Evolutionary conservation across 2,888 invertebrate species (phyloP).

Genomic region (Lobophora halterata): DNA sequence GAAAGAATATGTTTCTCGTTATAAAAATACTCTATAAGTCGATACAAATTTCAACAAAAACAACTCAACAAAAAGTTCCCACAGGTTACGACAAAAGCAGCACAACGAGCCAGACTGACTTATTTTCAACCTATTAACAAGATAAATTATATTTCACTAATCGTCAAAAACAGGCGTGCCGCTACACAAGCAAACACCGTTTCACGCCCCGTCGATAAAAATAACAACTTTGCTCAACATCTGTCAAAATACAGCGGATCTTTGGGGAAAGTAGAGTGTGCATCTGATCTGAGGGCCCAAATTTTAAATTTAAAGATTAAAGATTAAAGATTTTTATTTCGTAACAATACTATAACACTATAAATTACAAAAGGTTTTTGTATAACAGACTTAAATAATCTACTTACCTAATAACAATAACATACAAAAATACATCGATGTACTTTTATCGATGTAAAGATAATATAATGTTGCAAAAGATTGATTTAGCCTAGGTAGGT

Average conservation of each 20-base stretch:
- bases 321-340: no score
- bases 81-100: conserved; percentile 5
- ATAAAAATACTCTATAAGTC: conserved; percentile 1
- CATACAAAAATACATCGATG: no score
- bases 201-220: conserved; percentile 45
- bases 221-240: conserved; percentile 56
- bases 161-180: conserved; percentile 36
- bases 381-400: no score
- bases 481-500: no score
- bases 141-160: conserved; percentile 31
- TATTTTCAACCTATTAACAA: conserved; percentile 20
- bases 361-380: no score
- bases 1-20: no score
- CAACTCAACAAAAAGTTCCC: background rate
- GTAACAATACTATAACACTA: no score
- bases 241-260: conserved; percentile 57
- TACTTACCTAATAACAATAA: no score
- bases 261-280: conserved; percentile 16
- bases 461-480: no score
- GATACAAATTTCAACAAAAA: conserved; percentile 3
- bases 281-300: no score
- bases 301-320: no score
- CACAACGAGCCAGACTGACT: conserved; percentile 7
- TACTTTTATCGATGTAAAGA: no score
- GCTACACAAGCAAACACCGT: conserved; percentile 44